Percentiles rank a stretch among this genome's conserved stretches.
These are phyloP conservation scores for Protonemura montana DNA, from an alignment of 2,888 invertebrate species.

Conservation along the genomic window DNA sequence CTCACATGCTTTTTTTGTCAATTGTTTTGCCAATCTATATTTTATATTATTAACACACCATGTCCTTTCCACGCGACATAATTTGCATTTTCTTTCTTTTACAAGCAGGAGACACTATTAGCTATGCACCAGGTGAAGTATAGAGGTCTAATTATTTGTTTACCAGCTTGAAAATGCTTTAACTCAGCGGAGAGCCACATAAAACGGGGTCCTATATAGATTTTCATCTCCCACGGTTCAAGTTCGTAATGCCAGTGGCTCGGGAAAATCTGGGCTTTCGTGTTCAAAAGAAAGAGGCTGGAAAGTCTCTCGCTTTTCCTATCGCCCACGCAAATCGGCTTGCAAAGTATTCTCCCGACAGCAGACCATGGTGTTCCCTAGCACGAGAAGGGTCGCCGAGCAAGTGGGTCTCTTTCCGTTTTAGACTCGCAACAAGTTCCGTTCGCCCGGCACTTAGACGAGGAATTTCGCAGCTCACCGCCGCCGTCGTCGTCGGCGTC, in stretches of 20 bases:
- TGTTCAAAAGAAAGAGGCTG: background rate
- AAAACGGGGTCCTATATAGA: background rate
- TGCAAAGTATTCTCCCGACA: background rate
- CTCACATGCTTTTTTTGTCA: background rate
- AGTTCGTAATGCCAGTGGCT: background rate
- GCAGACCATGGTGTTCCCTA: background rate
- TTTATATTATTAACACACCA: background rate
- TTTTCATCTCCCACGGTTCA: background rate
- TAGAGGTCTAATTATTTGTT: background rate
- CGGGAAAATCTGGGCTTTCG: background rate
- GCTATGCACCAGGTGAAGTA: background rate
- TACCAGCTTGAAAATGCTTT: background rate
- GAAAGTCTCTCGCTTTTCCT: background rate
- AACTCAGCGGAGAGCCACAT: background rate
- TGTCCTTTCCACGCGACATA: background rate
- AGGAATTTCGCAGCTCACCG: slow-evolving; percentile 8
- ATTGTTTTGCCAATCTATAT: background rate
- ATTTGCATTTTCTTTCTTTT: background rate
- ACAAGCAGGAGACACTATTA: background rate
- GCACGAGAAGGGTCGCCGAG: background rate
- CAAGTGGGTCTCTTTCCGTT: slow-evolving; percentile 1
- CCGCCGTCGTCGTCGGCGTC: background rate
- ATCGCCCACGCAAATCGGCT: background rate
- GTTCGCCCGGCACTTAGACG: background rate
- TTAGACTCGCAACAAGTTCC: background rate